These are phyloP conservation scores for Yponomeuta evonymella DNA, from an alignment of 2,888 invertebrate species.

Conservation along the genomic window DNA sequence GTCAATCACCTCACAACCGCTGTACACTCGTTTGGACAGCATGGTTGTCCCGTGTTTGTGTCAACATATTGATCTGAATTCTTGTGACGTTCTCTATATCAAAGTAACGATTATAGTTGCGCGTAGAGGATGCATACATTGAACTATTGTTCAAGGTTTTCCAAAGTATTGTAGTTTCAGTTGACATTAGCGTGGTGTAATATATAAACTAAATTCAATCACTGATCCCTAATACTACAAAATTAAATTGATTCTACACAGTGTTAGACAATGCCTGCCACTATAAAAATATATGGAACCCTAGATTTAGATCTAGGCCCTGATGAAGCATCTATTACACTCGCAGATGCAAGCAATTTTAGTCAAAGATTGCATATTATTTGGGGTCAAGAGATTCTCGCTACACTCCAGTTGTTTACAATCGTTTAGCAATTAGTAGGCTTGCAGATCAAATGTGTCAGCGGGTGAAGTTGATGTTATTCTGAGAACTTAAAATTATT, in stretches of 20 bases:
- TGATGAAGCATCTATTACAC: neutral
- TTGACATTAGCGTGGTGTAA: no score
- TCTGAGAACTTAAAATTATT: neutral
- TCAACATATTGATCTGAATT: neutral
- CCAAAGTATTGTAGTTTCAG: no score
- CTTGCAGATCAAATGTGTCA: neutral
- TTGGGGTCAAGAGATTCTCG: neutral
- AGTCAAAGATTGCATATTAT: neutral
- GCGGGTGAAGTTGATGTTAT: neutral
- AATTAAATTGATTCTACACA: no score
- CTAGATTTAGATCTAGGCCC: neutral
- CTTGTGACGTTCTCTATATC: neutral
- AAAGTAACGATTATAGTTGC: neutral
- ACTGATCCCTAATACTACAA: no score
- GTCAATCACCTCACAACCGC: neutral
- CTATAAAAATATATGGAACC: neutral
- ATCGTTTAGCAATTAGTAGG: neutral
- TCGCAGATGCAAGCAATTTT: neutral
- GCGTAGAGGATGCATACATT: neutral
- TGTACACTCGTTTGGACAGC: neutral
- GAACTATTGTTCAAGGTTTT: no score
- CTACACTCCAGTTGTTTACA: neutral
- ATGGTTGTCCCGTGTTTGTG: neutral
- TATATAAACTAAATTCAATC: no score
- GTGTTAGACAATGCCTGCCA: no score